Percentiles rank a stretch among this genome's conserved stretches.
phyloP scores from a whole-genome alignment of 2,113 vertebrate genomes.

The Sebastes fasciatus region DNA sequence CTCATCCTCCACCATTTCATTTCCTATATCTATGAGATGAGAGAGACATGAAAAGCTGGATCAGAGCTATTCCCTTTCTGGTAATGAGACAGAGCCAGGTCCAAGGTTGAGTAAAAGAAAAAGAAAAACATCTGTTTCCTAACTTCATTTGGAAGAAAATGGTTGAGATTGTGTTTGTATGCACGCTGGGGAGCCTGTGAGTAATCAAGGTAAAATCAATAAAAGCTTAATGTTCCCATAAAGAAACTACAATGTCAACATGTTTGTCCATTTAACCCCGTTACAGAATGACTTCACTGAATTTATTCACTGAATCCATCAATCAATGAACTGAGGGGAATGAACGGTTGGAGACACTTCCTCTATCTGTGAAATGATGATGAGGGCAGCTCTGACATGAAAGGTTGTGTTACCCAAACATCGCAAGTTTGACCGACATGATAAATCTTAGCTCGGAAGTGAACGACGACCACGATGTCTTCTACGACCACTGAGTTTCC shows the following conservation, averaged over 20 bases:
- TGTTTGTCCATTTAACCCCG: conserved; percentile 16
- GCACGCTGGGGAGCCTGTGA: not conserved
- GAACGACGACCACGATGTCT: not conserved
- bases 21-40: conserved; percentile 31
- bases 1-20: conserved; percentile 54
- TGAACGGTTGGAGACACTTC: not conserved
- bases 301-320: not conserved
- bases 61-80: conserved; percentile 50
- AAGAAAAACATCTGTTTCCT: not conserved
- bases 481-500: too few species aligned
- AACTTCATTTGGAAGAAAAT: conserved; percentile 21
- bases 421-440: not conserved
- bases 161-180: conserved; percentile 39
- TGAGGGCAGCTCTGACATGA: not conserved
- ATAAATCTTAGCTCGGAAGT: not conserved
- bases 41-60: conserved; percentile 32
- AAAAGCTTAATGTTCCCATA: conserved; percentile 30
- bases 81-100: conserved; percentile 49
- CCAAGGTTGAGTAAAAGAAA: conserved; percentile 58
- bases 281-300: not conserved
- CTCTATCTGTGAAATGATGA: not conserved
- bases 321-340: not conserved
- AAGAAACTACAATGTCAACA: conserved; percentile 61
- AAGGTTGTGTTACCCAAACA: conserved; percentile 3
- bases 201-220: conserved; percentile 65